phyloP scores from a whole-genome alignment of 2,888 invertebrate genomes.

The Gerris lacustris region DNA sequence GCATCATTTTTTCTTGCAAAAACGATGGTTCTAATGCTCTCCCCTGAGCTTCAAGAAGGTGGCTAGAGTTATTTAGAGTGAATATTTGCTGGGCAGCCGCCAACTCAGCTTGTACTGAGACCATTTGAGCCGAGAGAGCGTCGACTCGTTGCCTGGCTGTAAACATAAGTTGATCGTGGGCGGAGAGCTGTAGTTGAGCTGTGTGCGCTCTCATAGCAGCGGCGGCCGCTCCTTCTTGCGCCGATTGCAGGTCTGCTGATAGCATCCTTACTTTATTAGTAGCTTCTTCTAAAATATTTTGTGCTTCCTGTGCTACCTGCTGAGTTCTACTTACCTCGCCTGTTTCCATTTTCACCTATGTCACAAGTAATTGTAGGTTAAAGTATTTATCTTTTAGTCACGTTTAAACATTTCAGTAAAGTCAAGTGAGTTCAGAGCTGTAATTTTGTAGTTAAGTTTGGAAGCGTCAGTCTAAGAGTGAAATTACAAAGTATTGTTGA shows the following conservation, averaged over 20 bases:
- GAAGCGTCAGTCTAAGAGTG: no score
- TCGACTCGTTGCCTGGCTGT: constrained; percentile 39
- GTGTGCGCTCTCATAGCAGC: constrained; percentile 38
- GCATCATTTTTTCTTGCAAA: no score
- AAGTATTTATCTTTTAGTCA: no score
- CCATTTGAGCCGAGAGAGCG: constrained; percentile 36
- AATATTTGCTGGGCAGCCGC: constrained; percentile 19
- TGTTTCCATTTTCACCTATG: constrained; percentile 37
- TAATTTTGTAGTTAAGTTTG: neutral
- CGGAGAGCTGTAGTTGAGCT: constrained; percentile 38
- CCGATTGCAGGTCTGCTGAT: constrained; percentile 36
- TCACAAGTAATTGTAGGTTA: neutral
- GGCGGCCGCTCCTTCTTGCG: constrained; percentile 38
- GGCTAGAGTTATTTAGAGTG: constrained; percentile 19
- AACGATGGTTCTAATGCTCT: neutral
- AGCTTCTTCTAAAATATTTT: constrained; percentile 36
- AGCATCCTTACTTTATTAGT: constrained; percentile 37
- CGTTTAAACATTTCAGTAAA: no score
- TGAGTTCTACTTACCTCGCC: constrained; percentile 37
- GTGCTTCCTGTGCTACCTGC: constrained; percentile 36
- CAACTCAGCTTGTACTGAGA: constrained; percentile 21
- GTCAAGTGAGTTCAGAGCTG: neutral
- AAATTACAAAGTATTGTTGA: no score
- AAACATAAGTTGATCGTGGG: constrained; percentile 38
- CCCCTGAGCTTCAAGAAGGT: constrained; percentile 17